Base-by-base conservation (phyloP, 2,888 invertebrate species). In the Octodonta nipae region DNA sequence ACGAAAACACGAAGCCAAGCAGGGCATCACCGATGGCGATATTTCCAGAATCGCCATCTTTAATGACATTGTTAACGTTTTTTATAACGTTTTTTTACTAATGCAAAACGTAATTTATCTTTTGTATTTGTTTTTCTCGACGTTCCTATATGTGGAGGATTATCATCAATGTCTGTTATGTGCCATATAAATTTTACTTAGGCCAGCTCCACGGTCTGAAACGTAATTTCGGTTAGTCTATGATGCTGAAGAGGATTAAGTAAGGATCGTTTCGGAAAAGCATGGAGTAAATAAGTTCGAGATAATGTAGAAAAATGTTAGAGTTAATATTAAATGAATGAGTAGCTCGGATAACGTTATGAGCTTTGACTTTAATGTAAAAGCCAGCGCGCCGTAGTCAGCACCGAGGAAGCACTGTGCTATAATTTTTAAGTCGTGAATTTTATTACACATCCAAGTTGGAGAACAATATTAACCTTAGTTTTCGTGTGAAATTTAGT, bases 31-130 rank as follows among this genome's bases (percentile, higher is more conserved):
- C n/a, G 10, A 11, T n/a, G 22, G 22, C n/a, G n/a, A n/a, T n/a
- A n/a, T n/a, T n/a, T n/a, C n/a, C n/a, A n/a, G 22, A n/a, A 22
- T 22, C 22, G 22, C 22, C 22, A 22, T 22, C 22, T 22, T 56
- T 56, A 56, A 56, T 55, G 53, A 56, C 52, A 51, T 55, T 55
- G 52, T 54, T 52, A 52, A 52, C 48, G 50, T 51, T 50, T 49
- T 53, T 45, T 26, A 24, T 27, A 31, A 28, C 30, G 17, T 37
- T 37, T 37, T 37, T 40, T 28, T 30, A 30, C 39, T 40, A 40
- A 40, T 40, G 37, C 33, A 29, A 31, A 37, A 33, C 27, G 37
- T 35, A 40, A 40, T 40, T 40, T 35, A 40, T 40, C 40, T 37
- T 37, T 40, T 37, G 37, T 35, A 33, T 37, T 40, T 40, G 37